These are phyloP conservation scores for Psittacara wagleri DNA, from an alignment of 2,113 vertebrate genomes.

Conservation along the genomic window DNA sequence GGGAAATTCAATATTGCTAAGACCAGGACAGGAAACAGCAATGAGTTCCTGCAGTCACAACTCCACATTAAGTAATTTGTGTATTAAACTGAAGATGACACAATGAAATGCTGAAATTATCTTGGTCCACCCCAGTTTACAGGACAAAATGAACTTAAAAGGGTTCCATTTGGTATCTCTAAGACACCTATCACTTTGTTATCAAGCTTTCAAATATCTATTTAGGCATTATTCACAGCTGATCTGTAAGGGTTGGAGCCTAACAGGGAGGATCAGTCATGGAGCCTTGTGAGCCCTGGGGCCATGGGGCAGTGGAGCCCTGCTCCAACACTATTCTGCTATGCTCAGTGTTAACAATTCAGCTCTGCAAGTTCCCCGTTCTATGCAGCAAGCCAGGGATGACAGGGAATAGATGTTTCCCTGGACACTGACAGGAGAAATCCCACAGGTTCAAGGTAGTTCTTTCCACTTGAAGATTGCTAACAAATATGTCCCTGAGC, in stretches of 20 bases:
- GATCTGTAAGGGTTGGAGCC: not conserved
- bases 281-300: not conserved
- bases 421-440: not conserved
- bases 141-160: not conserved
- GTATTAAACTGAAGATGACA: slow-evolving; percentile 41
- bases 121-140: not conserved
- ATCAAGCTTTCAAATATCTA: not conserved
- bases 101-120: not conserved
- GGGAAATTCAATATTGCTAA: slow-evolving; percentile 65
- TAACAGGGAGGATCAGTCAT: not conserved
- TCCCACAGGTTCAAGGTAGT: not conserved
- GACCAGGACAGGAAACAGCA: slow-evolving; percentile 64
- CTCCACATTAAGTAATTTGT: slow-evolving; percentile 53
- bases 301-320: not conserved
- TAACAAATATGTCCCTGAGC: not conserved
- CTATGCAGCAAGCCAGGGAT: rapidly evolving
- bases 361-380: not conserved
- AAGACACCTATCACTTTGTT: not conserved
- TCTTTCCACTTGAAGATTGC: not conserved
- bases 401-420: not conserved
- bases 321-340: rapidly evolving
- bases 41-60: slow-evolving; percentile 43
- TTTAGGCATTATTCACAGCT: not conserved
- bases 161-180: not conserved
- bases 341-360: not conserved